Evolutionary conservation across 2,797 vertebrate species (phyloP), one percentile per base, ranked within the genome.

Genomic region (Momotus momota): DNA sequence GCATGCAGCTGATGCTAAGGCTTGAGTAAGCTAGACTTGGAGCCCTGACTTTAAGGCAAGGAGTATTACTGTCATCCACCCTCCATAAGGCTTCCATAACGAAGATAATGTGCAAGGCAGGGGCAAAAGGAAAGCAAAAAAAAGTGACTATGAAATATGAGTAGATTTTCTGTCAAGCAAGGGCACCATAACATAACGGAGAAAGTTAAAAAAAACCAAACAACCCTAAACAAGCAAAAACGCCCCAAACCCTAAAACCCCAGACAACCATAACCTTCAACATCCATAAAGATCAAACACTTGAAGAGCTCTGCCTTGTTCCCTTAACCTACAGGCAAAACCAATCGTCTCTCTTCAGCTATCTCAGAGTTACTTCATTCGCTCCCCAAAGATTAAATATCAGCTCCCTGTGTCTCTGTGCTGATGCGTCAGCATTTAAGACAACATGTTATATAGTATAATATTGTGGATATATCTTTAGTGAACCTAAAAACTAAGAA

Each of bases 331-430:
- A 9, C 21, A 75, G 9, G 6, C 9, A 67, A 61, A 88, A 77
- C 0, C 3, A 43, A 2, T 7, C 71, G 2, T 10, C 3, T 22
- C 4, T 4, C 19, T n/a, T 49, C 55, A 55, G 8, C 3, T 9
- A 19, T 3, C 13, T 72, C 16, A 35, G 60, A 54, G 9, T 62
- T 57, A 40, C 4, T 49, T 1, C 51, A n/a, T 66, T 81, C 6
- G 61, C 15, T 40, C 21, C 20, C 11, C 1, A 2, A 49, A 67
- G 20, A 78, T 66, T 54, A 84, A 93, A 70, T 84, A 81, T 45
- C 16, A 58, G 4, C 5, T 75, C 20, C 14, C 25, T 41, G 14
- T 18, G 12, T 10, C 14, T 46, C 2, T 18, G 2, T 55, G 61
- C 57, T 65, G 6, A 41, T 52, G 43, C 19, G 5, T 31, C 31